These are phyloP conservation scores for Incurvaria masculella DNA, from an alignment of 2,888 invertebrate species.

Conservation along the genomic window DNA sequence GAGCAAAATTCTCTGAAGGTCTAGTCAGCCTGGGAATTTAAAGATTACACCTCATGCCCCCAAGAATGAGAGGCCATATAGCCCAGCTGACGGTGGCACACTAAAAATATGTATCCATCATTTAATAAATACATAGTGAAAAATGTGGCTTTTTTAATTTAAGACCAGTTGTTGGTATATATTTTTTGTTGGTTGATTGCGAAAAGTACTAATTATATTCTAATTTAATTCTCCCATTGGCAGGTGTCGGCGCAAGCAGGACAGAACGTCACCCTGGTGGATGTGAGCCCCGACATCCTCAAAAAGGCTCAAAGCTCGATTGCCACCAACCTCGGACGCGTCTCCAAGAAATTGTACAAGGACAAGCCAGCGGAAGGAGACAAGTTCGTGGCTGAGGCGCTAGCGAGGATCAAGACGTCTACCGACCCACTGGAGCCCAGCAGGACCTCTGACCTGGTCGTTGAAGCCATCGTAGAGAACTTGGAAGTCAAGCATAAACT, in stretches of 20 bases:
- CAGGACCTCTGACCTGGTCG: conserved; percentile 67
- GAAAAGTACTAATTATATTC: no score
- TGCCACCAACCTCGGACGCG: conserved; percentile 64
- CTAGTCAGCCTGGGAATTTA: no score
- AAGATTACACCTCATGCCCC: no score
- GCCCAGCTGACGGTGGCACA: no score
- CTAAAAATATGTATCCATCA: no score
- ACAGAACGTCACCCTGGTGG: conserved; percentile 77
- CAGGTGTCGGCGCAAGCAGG: conserved; percentile 84
- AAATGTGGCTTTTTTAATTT: no score
- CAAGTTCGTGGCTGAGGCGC: conserved; percentile 63
- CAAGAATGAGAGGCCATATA: no score
- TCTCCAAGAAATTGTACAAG: conserved; percentile 75
- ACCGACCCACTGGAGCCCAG: conserved; percentile 61
- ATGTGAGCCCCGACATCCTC: conserved; percentile 68
- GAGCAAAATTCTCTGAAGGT: no score
- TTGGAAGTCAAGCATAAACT: conserved; percentile 72
- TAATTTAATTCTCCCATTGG: conserved; percentile 59
- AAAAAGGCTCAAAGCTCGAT: conserved; percentile 71
- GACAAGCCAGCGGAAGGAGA: conserved; percentile 63
- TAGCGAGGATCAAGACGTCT: conserved; percentile 59
- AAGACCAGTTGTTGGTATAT: no score
- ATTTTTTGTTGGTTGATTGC: no score
- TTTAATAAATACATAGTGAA: no score
- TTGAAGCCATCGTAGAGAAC: conserved; percentile 87